A percentile compares a stretch with the other conserved stretches of the same genome.
phyloP scores from a whole-genome alignment of 2,888 invertebrate species.

The Nymphalis polychloros region DNA sequence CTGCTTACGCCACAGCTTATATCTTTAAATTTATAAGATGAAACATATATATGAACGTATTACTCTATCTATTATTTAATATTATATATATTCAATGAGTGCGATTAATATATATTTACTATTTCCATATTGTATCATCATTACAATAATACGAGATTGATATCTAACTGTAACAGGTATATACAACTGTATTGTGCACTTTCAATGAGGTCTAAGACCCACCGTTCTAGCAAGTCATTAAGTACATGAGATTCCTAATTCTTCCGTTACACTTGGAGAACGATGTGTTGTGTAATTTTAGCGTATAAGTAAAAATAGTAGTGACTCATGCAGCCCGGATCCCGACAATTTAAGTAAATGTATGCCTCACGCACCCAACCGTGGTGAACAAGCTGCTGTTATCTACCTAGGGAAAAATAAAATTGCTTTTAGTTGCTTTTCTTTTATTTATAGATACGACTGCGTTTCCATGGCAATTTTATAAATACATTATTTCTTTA shows the following conservation, averaged over 20 bases:
- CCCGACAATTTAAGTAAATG: constrained; percentile 35
- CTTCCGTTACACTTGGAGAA: constrained; percentile 20
- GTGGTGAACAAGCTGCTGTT: constrained; percentile 21
- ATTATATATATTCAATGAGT: no score
- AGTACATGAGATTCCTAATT: constrained; percentile 4
- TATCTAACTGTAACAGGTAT: no score
- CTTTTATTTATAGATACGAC: background rate
- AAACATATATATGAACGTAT: no score
- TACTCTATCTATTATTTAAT: no score
- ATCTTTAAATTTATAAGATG: no score
- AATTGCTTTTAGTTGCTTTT: constrained; percentile 10
- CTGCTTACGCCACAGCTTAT: no score
- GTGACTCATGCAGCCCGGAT: constrained; percentile 36
- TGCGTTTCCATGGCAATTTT: background rate
- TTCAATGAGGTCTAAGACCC: background rate
- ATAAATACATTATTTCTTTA: no score
- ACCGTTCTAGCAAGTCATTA: background rate
- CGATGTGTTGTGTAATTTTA: constrained; percentile 11
- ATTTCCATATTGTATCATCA: no score
- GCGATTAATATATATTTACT: no score
- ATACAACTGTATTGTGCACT: no score
- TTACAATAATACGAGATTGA: no score
- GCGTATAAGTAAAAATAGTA: constrained; percentile 17
- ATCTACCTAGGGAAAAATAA: constrained; percentile 20
- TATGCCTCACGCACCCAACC: constrained; percentile 30